Percentiles rank a stretch among this genome's conserved stretches.
phyloP scores from a whole-genome alignment of 2,797 vertebrate species.

The Mallotus villosus region DNA sequence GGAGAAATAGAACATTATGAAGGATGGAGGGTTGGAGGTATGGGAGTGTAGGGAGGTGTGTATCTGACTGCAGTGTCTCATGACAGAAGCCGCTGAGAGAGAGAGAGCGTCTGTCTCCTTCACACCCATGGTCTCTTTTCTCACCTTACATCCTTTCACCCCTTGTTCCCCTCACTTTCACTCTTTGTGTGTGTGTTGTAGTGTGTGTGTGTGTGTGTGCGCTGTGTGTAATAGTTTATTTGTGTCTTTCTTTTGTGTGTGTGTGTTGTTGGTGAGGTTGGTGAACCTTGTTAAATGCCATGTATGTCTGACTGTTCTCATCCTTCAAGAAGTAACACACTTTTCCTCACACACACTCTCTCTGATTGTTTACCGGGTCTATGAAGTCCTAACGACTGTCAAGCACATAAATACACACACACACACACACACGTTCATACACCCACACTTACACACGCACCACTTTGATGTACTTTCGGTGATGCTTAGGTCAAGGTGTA shows the following conservation, averaged over 20 bases:
- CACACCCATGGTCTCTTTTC: not conserved
- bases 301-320: constrained; percentile 11
- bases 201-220: not conserved
- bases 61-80: no score
- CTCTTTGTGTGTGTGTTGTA: not conserved
- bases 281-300: constrained; percentile 39
- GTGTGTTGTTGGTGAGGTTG: constrained; percentile 14
- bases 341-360: constrained; percentile 18
- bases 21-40: no score
- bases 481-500: no score
- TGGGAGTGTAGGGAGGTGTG: no score
- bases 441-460: not conserved
- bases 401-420: not conserved
- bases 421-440: not conserved
- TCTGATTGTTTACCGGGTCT: constrained; percentile 11
- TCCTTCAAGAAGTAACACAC: constrained; percentile 31
- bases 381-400: constrained; percentile 5
- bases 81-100: no score
- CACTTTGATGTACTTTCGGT: no score
- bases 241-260: not conserved
- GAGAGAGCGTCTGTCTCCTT: not conserved
- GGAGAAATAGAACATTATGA: no score
- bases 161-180: not conserved
- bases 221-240: no score
- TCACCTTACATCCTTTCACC: constrained; percentile 4